Conservation (phyloP, 2,797 vertebrate genomes). For the Macropodus opercularis region DNA sequence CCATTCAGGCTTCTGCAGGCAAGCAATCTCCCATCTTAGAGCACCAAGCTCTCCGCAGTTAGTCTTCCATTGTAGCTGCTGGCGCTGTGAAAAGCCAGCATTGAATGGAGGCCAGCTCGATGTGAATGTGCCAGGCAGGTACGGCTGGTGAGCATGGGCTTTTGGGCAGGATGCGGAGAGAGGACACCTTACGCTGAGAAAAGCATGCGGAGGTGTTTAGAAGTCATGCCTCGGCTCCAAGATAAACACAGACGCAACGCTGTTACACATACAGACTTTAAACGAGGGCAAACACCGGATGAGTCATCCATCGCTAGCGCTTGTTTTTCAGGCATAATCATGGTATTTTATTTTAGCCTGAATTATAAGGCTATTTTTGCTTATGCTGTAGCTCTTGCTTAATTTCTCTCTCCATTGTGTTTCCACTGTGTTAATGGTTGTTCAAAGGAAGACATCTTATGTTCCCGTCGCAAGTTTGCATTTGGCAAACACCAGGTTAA, state of each 20-base stretch:
- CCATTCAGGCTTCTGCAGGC: conserved; percentile 42
- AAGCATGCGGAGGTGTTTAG: conserved; percentile 35
- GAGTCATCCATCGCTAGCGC: conserved; percentile 57
- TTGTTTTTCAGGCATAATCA: conserved; percentile 48
- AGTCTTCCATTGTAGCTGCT: conserved; percentile 37
- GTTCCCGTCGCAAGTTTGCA: conserved; percentile 39
- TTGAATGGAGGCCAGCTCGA: conserved; percentile 35
- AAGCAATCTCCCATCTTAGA: conserved; percentile 43
- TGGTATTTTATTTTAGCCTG: conserved; percentile 41
- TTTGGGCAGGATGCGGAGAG: conserved; percentile 1
- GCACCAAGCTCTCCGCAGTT: conserved; percentile 36
- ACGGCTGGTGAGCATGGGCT: conserved; percentile 1
- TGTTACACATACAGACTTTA: conserved; percentile 32
- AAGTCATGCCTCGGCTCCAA: conserved; percentile 35
- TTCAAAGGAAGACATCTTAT: conserved; percentile 74
- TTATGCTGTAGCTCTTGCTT: conserved; percentile 36
- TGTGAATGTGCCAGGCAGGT: conserved; percentile 26
- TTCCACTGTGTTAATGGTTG: conserved; percentile 63
- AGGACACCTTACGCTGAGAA: conserved; percentile 27
- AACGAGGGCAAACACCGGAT: conserved; percentile 48
- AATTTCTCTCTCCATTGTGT: conserved; percentile 70
- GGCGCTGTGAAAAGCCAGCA: conserved; percentile 28
- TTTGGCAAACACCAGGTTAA: conserved; percentile 15
- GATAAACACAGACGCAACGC: conserved; percentile 36
- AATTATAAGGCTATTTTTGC: conserved; percentile 54